Evolutionary conservation across 2,888 invertebrate genomes (phyloP).

Genomic region (Aplocera efformata): DNA sequence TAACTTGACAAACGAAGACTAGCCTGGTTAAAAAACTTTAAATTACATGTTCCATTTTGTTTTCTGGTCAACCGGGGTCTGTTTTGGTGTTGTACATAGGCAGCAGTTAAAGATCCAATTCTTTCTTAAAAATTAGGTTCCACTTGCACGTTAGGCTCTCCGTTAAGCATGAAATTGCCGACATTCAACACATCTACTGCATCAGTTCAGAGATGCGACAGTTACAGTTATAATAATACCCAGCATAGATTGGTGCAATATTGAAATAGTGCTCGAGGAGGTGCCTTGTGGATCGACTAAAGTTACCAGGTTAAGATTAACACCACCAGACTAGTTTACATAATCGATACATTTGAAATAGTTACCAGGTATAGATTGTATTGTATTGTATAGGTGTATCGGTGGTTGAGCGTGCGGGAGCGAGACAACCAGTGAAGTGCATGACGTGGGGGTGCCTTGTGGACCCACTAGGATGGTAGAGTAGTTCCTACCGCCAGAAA

Average conservation of each 20-base stretch:
- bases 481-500: constrained; percentile 48
- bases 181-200: no score
- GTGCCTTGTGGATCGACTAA: constrained; percentile 56
- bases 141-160: no score
- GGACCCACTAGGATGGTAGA: constrained; percentile 51
- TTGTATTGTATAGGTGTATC: constrained; percentile 60
- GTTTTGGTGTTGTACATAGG: no score
- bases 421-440: constrained; percentile 53
- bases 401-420: constrained; percentile 55
- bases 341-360: constrained; percentile 8
- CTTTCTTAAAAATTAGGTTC: no score
- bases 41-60: no score
- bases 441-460: constrained; percentile 50
- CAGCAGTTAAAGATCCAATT: no score
- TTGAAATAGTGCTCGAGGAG: constrained; percentile 49
- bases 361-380: constrained; percentile 58
- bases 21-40: no score
- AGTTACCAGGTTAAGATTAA: constrained; percentile 47
- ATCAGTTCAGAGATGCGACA: no score
- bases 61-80: no score
- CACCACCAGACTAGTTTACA: no score
- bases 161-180: no score
- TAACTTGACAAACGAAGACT: no score
- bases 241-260: constrained; percentile 60
- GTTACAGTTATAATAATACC: constrained; percentile 52